A percentile compares a stretch with the other conserved stretches of the same genome.
phyloP scores from a whole-genome alignment of 2,113 vertebrate species.

The Marcusenius ussheri region DNA sequence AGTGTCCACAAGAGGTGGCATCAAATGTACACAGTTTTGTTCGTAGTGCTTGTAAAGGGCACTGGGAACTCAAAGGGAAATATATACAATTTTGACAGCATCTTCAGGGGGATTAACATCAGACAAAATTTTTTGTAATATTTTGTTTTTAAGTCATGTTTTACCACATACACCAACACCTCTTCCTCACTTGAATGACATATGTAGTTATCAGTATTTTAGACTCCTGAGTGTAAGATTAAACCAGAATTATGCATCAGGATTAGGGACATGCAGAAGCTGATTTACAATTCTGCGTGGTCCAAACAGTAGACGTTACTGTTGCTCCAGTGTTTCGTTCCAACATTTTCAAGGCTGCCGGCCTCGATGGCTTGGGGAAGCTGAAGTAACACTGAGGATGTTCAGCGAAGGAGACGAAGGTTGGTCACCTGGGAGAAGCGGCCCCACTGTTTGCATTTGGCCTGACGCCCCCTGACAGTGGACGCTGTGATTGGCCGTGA shows the following conservation, averaged over 20 bases:
- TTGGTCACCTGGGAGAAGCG: conserved; percentile 18
- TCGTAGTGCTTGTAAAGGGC: not conserved
- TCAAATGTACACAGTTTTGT: not conserved
- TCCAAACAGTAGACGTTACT: not conserved
- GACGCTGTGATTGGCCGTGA: conserved; percentile 35
- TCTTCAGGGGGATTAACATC: not conserved
- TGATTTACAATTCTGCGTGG: not conserved
- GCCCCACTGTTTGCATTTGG: conserved; percentile 17
- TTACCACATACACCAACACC: not conserved
- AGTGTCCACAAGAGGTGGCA: not conserved
- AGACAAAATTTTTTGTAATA: conserved; percentile 13
- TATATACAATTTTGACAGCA: conserved; percentile 28
- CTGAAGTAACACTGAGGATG: not conserved
- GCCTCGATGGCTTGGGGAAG: not conserved
- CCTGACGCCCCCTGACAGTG: conserved; percentile 27
- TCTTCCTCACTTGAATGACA: not conserved
- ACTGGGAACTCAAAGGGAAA: conserved; percentile 25
- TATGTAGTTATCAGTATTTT: not conserved
- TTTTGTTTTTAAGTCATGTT: not conserved
- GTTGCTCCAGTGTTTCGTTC: no score
- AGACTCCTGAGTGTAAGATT: not conserved
- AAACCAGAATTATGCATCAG: not conserved
- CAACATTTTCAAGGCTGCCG: not conserved
- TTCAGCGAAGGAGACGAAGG: conserved; percentile 33
- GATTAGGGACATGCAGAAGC: not conserved